Conservation (phyloP, 2,888 invertebrate genomes). For the Eupithecia pulchellata region DNA sequence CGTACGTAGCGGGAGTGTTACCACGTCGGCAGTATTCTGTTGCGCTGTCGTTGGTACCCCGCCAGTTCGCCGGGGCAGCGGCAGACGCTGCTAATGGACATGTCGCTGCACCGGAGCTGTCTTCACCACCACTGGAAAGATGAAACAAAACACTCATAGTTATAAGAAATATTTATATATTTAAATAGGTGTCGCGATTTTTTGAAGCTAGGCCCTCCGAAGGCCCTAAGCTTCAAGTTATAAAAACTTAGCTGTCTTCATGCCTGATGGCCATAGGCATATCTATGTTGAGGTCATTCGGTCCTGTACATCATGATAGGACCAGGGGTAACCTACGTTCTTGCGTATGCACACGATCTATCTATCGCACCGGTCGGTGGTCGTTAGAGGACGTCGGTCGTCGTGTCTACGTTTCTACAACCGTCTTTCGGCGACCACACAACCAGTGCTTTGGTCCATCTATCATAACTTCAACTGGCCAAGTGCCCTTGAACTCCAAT, state of each 20-base stretch:
- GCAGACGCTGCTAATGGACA: constrained; percentile 79
- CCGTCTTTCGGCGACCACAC: neutral
- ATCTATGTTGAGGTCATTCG: too few relatives aligned
- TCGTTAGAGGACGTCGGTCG: neutral
- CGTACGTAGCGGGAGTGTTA: constrained; percentile 82
- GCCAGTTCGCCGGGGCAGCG: constrained; percentile 80
- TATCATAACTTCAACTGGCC: neutral
- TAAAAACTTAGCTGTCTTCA: neutral
- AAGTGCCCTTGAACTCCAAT: neutral
- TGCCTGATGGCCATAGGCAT: too few relatives aligned
- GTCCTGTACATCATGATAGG: too few relatives aligned
- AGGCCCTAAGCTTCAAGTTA: neutral
- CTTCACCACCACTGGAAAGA: constrained; percentile 74
- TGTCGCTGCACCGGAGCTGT: constrained; percentile 70
- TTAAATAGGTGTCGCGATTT: neutral
- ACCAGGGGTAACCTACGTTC: too few relatives aligned
- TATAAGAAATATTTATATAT: neutral
- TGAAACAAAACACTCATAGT: constrained; percentile 15
- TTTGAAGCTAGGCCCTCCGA: neutral
- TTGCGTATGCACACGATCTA: too few relatives aligned
- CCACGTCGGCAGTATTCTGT: constrained; percentile 80
- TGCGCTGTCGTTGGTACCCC: constrained; percentile 82
- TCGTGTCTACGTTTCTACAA: too few relatives aligned
- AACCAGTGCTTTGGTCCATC: neutral
- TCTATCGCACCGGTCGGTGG: too few relatives aligned